phyloP scores from a whole-genome alignment of 2,797 vertebrate species.

The Sebastiscus tertius region DNA sequence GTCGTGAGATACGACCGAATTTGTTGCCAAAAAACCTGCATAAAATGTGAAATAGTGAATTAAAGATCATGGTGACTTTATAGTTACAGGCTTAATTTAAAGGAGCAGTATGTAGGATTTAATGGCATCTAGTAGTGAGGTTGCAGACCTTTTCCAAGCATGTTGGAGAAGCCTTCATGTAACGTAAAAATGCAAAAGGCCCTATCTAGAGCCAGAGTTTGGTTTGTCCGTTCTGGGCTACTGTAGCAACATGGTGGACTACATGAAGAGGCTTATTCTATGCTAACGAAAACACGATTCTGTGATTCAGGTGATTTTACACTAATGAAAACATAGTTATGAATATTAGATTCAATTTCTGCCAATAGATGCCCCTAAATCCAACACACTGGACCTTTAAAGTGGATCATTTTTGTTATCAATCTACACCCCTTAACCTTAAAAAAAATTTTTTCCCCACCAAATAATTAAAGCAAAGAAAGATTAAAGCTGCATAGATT shows the following conservation, averaged over 20 bases:
- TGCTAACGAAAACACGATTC: no score
- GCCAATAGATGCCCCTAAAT: fast-evolving
- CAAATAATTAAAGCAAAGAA: not conserved
- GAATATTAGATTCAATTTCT: no score
- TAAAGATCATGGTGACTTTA: not conserved
- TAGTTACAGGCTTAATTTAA: fast-evolving
- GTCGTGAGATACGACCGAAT: not conserved
- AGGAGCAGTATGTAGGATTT: no score
- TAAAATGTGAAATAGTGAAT: not conserved
- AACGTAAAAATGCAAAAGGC: not conserved
- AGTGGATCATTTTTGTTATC: no score
- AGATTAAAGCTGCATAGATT: no score
- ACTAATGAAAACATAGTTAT: no score
- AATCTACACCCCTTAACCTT: no score
- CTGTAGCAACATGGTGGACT: no score
- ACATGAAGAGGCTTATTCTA: fast-evolving
- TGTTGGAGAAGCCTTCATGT: not conserved
- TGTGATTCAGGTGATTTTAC: no score
- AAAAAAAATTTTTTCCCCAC: no score
- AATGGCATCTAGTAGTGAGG: not conserved
- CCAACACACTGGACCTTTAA: no score
- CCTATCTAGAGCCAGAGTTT: no score
- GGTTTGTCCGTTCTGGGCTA: fast-evolving
- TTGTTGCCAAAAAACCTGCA: not conserved
- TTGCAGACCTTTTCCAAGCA: not conserved